Base-by-base conservation (phyloP, 2,797 vertebrate genomes). In the Pseudochirops cupreus region DNA sequence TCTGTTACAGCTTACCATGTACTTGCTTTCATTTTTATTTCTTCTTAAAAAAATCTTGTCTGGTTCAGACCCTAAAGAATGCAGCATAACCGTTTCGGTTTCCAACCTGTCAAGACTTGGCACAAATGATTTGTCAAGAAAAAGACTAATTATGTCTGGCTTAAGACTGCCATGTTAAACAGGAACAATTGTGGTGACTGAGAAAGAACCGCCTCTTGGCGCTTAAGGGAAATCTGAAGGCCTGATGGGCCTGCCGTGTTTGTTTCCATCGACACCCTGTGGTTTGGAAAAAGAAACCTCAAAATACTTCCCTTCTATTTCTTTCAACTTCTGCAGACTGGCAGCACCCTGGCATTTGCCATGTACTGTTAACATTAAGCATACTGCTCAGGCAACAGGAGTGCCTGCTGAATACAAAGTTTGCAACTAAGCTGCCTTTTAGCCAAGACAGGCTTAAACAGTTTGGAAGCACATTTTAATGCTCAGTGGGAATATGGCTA, bases 51-150 rank as follows among this genome's bases (percentile, higher is more conserved):
- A 97, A 96, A 97, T 97, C 96, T 96, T 98, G 96, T 98, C 95
- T 97, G 92, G 95, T 97, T 98, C 97, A 97, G 91, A 97, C 92
- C 97, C 95, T 97, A 92, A 98, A 97, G 97, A 97, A 97, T 96
- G 94, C 95, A 94, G 52, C 95, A 95, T 95, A 96, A 96, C 94
- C 50, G 13, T 97, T 98, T 97, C 95, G 97, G 95, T 98, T 98
- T 98, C 98, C 97, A 97, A 92, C 95, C 95, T 97, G 95, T 98
- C 98, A 98, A 98, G 97, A 91, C 94, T 96, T 94, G 96, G 97
- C 91, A 98, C 97, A 97, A 97, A 97, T 96, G 94, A 97, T 98
- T 98, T 98, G 98, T 98, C 96, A 97, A 97, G 97, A 94, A 97
- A 97, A 97, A 97, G 95, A 96, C 96, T 98, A 97, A 97, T 96